These are phyloP conservation scores for Astur gentilis DNA, from an alignment of 2,113 vertebrate species.

Conservation along the genomic window DNA sequence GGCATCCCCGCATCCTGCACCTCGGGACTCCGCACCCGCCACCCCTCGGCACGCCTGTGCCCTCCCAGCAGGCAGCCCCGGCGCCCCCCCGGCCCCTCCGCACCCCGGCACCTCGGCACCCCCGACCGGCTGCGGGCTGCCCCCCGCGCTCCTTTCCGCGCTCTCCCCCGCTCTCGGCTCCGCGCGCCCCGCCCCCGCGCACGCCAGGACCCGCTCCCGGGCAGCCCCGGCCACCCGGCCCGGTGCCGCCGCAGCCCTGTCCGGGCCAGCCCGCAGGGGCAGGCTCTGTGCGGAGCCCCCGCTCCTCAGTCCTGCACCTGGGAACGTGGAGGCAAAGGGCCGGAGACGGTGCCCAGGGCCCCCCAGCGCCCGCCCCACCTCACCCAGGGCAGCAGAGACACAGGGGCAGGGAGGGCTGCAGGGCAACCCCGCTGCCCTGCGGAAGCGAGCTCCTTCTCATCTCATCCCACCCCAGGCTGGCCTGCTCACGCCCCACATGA, in stretches of 20 bases:
- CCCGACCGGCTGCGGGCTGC: too few relatives aligned
- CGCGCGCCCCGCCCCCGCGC: not conserved
- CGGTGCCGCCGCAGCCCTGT: not conserved
- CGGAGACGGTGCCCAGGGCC: not conserved
- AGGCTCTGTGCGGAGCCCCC: not conserved
- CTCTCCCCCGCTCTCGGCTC: too few relatives aligned
- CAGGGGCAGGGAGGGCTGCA: not conserved
- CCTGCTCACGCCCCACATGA: not conserved
- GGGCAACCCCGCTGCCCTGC: not conserved
- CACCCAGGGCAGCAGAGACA: not conserved
- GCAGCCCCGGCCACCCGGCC: not conserved
- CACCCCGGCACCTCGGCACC: too few relatives aligned
- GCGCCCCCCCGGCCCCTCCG: too few relatives aligned
- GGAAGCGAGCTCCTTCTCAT: not conserved
- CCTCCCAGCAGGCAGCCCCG: too few relatives aligned
- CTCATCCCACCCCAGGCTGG: not conserved
- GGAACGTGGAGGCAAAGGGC: not conserved
- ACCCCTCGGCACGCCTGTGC: too few relatives aligned
- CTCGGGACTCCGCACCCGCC: too few relatives aligned
- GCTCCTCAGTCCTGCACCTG: not conserved
- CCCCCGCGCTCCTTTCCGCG: too few relatives aligned
- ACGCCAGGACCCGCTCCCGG: too few relatives aligned
- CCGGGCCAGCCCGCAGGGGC: not conserved
- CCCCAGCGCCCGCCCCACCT: not conserved
- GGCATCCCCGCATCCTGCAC: too few relatives aligned